These are phyloP conservation scores for Echinarachnius parma DNA, from an alignment of 53 echinoderm and acorn worm genomes.

Conservation along the genomic window DNA sequence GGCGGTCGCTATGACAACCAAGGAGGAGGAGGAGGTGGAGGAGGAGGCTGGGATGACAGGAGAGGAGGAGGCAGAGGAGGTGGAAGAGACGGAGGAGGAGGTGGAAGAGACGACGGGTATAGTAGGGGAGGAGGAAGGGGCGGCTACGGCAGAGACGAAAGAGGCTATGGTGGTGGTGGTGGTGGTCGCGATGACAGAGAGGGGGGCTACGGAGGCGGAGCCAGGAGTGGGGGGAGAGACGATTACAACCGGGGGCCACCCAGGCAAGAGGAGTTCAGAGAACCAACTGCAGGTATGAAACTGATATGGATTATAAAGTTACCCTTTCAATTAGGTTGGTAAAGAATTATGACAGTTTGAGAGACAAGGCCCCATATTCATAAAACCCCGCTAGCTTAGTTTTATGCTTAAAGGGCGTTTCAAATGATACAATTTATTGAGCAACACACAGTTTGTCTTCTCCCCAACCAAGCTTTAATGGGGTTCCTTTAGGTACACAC, in stretches of 20 bases:
- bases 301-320: too few relatives aligned
- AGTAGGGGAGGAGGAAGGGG: slow-evolving; percentile 18
- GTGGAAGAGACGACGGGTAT: slow-evolving; percentile 5
- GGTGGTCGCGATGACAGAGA: slow-evolving; percentile 13
- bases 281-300: slow-evolving; percentile 66
- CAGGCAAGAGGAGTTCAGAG: slow-evolving; percentile 56
- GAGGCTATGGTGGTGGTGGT: slow-evolving; percentile 48
- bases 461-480: too few relatives aligned
- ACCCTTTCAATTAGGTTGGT: too few relatives aligned
- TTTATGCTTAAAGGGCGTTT: too few relatives aligned
- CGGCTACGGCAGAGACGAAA: slow-evolving; percentile 26
- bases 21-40: slow-evolving; percentile 47
- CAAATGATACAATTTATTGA: too few relatives aligned
- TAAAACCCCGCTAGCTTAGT: too few relatives aligned
- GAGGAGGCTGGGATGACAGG: slow-evolving; percentile 36
- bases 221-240: slow-evolving; percentile 34
- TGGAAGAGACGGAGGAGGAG: too few relatives aligned
- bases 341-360: too few relatives aligned
- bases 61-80: slow-evolving; percentile 25
- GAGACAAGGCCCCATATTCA: too few relatives aligned
- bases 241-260: slow-evolving; percentile 35
- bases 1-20: slow-evolving; percentile 39
- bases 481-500: too few relatives aligned
- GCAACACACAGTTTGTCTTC: too few relatives aligned
- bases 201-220: neutral